Evolutionary conservation across 2,113 vertebrate genomes (phyloP).

Genomic region (Hirundichthys speculiger): DNA sequence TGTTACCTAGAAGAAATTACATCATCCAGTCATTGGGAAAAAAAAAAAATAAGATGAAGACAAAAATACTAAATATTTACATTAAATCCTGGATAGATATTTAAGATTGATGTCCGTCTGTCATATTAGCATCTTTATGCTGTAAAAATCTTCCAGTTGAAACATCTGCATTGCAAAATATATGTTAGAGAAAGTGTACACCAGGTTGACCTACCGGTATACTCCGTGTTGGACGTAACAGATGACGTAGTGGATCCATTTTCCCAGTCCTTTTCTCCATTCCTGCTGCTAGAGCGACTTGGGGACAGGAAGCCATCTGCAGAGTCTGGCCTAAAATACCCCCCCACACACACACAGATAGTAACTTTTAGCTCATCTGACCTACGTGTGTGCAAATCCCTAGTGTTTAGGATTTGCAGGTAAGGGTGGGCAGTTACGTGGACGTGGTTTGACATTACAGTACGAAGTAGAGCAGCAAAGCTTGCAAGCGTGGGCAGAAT

Average conservation of each 20-base stretch:
- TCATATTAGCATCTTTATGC: background rate
- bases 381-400: background rate
- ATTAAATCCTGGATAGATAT: background rate
- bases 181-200: background rate
- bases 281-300: slow-evolving; percentile 90
- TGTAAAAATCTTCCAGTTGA: background rate
- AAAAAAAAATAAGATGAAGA: background rate
- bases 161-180: background rate
- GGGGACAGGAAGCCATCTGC: slow-evolving; percentile 94
- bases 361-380: slow-evolving; percentile 16
- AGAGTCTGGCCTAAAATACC: slow-evolving; percentile 88
- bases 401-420: slow-evolving; percentile 16
- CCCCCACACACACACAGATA: background rate
- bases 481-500: slow-evolving; percentile 51
- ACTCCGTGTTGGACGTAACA: slow-evolving; percentile 94
- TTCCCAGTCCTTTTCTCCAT: slow-evolving; percentile 98
- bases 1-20: no score
- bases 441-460: background rate
- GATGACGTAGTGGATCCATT: slow-evolving; percentile 96
- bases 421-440: slow-evolving; percentile 3
- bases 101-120: background rate
- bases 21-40: background rate
- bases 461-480: slow-evolving; percentile 29
- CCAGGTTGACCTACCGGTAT: slow-evolving; percentile 85
- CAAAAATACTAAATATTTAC: background rate